Base-by-base conservation (phyloP, 2,888 invertebrate genomes). In the Galerucella nymphaeae region DNA sequence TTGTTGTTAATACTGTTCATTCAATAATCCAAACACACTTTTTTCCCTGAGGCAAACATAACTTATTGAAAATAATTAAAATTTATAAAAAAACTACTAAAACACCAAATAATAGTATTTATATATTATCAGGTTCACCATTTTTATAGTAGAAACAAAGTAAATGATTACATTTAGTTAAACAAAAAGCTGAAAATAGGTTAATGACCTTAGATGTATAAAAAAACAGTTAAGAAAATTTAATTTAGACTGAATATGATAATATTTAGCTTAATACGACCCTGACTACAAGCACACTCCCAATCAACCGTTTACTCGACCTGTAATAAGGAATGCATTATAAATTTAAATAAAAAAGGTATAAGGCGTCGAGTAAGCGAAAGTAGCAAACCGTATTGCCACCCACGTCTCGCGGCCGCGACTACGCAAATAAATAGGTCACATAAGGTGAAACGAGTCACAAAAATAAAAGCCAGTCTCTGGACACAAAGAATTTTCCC, bases 401-500 rank as follows among this genome's bases (percentile, higher is more conserved):
- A 50, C 65, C 61, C 67, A 68, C 72, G 72, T 30, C 45, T 45
- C 73, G 57, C 71, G 66, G 20, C n/a, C 70, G 63, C 53, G 57
- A 48, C 23, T 18, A 45, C 53, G 50, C 48, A 74, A 71, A 62
- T 62, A 58, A 67, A 57, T 73, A 53, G 67, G 70, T 71, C 73
- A 64, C 73, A 53, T 68, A 64, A 71, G 71, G 65, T 71, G 71
- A 68, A 62, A 66, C 55, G 64, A 71, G 71, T 72, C 69, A 72
- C 61, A 53, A 72, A 69, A 61, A 53, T 45, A 68, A 64, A 64
- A 62, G 18, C 41, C 18, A 61, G 53, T 48, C 58, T 58, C 10
- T 50, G 8, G 8, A 64, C 74, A 68, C 58, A 73, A 72, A 68
- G 53, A 58, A 16, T 45, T 23, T 66, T 58, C 67, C 72, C 75